Conservation (phyloP, 2,888 invertebrate species). For the Leptopilina syphax region DNA sequence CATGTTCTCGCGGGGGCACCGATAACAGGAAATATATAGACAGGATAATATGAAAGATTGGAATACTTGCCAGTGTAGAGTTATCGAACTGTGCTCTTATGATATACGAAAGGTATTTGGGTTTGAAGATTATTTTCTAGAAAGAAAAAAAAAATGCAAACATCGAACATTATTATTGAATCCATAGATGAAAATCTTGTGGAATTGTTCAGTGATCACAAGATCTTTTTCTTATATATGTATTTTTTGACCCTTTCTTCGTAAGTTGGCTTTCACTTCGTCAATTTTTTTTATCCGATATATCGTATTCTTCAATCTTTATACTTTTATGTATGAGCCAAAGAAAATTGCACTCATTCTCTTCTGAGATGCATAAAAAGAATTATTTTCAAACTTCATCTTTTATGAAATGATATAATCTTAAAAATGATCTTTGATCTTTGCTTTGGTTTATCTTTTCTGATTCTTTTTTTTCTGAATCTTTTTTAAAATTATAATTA, state of each 20-base stretch:
- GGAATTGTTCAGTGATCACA: neutral
- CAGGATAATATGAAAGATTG: conserved; percentile 35
- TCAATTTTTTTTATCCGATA: conserved; percentile 6
- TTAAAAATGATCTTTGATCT: too few relatives aligned
- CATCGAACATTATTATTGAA: neutral
- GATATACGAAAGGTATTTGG: conserved; percentile 32
- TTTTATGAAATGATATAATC: too few relatives aligned
- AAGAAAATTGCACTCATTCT: neutral
- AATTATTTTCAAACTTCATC: too few relatives aligned
- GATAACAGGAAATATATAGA: conserved; percentile 30
- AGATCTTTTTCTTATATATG: neutral
- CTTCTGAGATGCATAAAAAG: too few relatives aligned
- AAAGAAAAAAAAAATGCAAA: neutral
- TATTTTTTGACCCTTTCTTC: conserved; percentile 4
- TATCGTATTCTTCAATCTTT: neutral
- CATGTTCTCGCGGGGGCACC: conserved; percentile 23
- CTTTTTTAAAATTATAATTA: too few relatives aligned
- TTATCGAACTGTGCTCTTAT: conserved; percentile 22
- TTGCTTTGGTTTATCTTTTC: too few relatives aligned
- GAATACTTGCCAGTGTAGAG: conserved; percentile 3
- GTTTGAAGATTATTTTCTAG: conserved; percentile 11
- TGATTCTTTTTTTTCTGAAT: too few relatives aligned
- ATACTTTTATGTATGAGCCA: neutral
- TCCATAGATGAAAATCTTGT: conserved; percentile 13
- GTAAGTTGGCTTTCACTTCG: neutral